These are phyloP conservation scores for Daptonema setosum DNA, from an alignment of 2,888 invertebrate genomes.

Conservation along the genomic window DNA sequence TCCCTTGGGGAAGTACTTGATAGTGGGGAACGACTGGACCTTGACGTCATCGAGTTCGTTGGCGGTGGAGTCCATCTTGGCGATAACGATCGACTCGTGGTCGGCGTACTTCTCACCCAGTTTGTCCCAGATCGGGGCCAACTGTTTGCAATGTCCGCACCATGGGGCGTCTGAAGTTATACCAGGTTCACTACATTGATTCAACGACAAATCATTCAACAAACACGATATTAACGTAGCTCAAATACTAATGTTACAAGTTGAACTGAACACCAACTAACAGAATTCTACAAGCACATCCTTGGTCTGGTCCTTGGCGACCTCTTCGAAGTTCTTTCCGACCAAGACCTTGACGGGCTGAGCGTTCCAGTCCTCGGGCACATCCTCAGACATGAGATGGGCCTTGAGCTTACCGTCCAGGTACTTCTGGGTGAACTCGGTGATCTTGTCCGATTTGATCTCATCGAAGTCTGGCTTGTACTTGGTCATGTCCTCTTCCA, in stretches of 20 bases:
- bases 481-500: constrained; percentile 92
- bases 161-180: constrained; percentile 55
- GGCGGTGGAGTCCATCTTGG: constrained; percentile 93
- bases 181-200: too few species aligned
- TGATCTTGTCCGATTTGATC: constrained; percentile 43
- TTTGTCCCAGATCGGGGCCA: constrained; percentile 85
- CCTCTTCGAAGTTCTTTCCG: constrained; percentile 77
- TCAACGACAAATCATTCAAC: not conserved
- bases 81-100: constrained; percentile 55
- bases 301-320: constrained; percentile 64
- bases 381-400: constrained; percentile 72
- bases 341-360: constrained; percentile 65
- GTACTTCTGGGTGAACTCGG: constrained; percentile 66
- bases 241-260: too few species aligned
- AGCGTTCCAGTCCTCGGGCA: constrained; percentile 92
- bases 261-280: too few species aligned
- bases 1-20: constrained; percentile 75
- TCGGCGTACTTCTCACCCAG: constrained; percentile 77
- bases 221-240: not conserved
- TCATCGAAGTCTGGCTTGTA: constrained; percentile 58
- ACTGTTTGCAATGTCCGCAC: constrained; percentile 90
- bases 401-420: constrained; percentile 72
- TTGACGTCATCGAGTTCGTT: constrained; percentile 92
- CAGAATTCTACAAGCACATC: constrained; percentile 91
- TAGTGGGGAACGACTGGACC: constrained; percentile 70